A percentile compares a stretch with the other conserved stretches of the same genome.
These are phyloP conservation scores for Tetragonisca angustula DNA, from an alignment of 2,888 invertebrate genomes.

Conservation along the genomic window DNA sequence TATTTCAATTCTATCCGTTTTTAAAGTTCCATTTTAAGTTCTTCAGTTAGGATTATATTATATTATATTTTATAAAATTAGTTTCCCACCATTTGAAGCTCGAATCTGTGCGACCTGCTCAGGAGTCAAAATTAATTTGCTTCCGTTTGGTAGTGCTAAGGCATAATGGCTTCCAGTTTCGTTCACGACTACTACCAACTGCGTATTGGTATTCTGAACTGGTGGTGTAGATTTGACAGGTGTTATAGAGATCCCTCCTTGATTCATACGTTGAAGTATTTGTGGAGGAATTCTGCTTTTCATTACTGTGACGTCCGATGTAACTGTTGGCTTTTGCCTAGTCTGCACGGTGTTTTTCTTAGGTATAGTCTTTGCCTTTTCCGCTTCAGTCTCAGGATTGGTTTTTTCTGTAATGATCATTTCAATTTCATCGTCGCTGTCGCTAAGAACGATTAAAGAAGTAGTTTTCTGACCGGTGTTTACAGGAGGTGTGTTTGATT, in stretches of 20 bases:
- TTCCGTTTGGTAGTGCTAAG: conserved; percentile 82
- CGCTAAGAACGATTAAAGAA: conserved; percentile 80
- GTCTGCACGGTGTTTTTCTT: conserved; percentile 15
- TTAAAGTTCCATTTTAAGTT: background rate
- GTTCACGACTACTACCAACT: conserved; percentile 81
- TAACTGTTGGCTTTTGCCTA: conserved; percentile 62
- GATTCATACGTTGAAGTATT: conserved; percentile 80
- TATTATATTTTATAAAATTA: conserved; percentile 74
- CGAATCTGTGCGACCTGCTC: conserved; percentile 83
- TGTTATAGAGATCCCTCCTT: conserved; percentile 81
- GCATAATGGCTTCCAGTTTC: conserved; percentile 83
- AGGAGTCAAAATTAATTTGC: conserved; percentile 82
- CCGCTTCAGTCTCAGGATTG: conserved; percentile 44
- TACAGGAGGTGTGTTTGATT: conserved; percentile 1
- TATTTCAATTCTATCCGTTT: background rate
- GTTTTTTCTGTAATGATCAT: conserved; percentile 79
- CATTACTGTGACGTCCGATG: conserved; percentile 66
- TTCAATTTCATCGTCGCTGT: conserved; percentile 82
- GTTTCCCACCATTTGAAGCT: conserved; percentile 82
- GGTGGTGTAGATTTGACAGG: conserved; percentile 75
- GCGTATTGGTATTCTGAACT: conserved; percentile 69
- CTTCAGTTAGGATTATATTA: conserved; percentile 29
- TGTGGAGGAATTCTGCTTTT: conserved; percentile 75
- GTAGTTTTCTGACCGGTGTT: conserved; percentile 71
- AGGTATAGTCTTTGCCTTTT: conserved; percentile 31